phyloP scores from a whole-genome alignment of 2,888 invertebrate genomes.

The Zootermopsis nevadensis region DNA sequence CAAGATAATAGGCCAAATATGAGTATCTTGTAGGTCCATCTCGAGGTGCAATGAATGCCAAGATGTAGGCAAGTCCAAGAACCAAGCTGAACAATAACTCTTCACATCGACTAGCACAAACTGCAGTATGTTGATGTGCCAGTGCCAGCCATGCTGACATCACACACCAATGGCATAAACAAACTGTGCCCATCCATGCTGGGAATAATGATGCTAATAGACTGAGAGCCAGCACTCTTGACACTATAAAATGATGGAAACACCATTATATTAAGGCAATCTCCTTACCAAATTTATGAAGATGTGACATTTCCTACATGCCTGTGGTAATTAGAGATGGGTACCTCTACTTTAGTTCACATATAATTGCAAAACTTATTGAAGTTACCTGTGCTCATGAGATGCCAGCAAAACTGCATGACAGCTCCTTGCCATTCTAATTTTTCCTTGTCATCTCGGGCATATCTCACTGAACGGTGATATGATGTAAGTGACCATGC shows the following conservation, averaged over 20 bases:
- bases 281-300: no score
- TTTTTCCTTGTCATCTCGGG: constrained; percentile 68
- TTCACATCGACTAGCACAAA: constrained; percentile 64
- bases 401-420: constrained; percentile 70
- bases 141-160: constrained; percentile 69
- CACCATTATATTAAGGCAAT: not conserved
- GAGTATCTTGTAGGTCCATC: constrained; percentile 70
- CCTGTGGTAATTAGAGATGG: no score
- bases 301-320: no score
- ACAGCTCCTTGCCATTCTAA: constrained; percentile 66
- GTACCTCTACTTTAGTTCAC: no score
- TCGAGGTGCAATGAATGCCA: constrained; percentile 70
- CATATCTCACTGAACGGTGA: constrained; percentile 69
- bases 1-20: constrained; percentile 64
- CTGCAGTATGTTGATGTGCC: constrained; percentile 63
- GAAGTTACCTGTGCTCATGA: constrained; percentile 66
- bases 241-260: constrained; percentile 59
- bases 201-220: constrained; percentile 68
- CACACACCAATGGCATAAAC: constrained; percentile 67
- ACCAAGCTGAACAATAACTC: constrained; percentile 66
- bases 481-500: constrained; percentile 73
- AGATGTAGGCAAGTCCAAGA: constrained; percentile 70
- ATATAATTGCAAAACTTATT: no score
- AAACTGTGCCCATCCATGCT: constrained; percentile 65
- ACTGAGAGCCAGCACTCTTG: constrained; percentile 69